Conservation (phyloP, 2,113 vertebrate species). For the Cyphomyrus discorhynchus region DNA sequence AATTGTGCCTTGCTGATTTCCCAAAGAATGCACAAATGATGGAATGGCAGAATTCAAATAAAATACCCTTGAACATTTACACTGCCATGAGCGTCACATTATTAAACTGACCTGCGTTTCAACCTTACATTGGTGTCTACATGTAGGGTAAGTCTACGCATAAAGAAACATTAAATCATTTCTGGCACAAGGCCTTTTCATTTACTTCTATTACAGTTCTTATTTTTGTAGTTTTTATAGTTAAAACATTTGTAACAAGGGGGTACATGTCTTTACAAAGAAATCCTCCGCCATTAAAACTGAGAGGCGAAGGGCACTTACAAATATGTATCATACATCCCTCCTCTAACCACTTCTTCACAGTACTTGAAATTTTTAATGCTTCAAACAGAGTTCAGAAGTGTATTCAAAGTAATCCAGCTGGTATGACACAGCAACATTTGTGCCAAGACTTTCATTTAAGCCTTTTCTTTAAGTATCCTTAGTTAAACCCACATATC, state of each 20-base stretch:
- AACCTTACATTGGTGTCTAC: not conserved
- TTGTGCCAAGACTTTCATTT: not conserved
- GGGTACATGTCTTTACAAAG: conserved; percentile 1
- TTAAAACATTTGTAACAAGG: conserved; percentile 10
- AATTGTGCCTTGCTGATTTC: not conserved
- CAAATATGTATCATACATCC: not conserved
- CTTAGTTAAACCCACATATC: not conserved
- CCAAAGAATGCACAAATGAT: conserved; percentile 7
- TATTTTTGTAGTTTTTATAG: not conserved
- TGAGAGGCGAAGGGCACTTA: not conserved
- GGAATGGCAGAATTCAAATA: conserved; percentile 1
- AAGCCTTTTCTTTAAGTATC: not conserved
- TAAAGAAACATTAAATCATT: not conserved
- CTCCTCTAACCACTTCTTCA: not conserved
- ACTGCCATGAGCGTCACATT: not conserved
- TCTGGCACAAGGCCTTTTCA: not conserved
- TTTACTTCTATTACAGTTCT: not conserved
- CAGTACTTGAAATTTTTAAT: not conserved
- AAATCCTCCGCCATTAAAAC: not conserved
- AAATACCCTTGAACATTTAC: conserved; percentile 3
- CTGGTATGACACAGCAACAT: not conserved
- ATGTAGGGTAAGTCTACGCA: not conserved
- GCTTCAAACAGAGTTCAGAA: not conserved
- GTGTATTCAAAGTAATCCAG: not conserved
- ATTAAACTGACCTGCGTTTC: not conserved